Evolutionary conservation across 2,113 vertebrate species (phyloP).

Genomic region (Cettia cetti): DNA sequence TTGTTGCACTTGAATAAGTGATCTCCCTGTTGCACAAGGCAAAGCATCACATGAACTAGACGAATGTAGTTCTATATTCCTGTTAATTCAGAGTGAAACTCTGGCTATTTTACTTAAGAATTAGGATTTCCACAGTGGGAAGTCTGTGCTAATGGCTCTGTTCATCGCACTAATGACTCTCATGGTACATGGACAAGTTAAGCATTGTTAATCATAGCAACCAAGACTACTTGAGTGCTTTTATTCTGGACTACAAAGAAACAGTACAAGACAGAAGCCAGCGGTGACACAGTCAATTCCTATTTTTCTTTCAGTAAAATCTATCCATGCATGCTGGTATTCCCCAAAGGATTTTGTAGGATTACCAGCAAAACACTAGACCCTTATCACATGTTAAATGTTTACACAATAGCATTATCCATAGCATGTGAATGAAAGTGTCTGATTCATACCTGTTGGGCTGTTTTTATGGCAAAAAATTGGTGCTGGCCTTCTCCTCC

Average conservation of each 20-base stretch:
- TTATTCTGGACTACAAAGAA: not conserved
- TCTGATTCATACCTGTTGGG: slow-evolving; percentile 83
- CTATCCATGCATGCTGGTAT: not conserved
- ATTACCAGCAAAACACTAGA: not conserved
- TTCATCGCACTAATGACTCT: not conserved
- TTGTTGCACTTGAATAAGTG: not conserved
- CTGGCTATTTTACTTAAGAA: not conserved
- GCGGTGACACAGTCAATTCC: not conserved
- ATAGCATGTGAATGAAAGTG: not conserved
- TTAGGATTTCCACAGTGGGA: not conserved
- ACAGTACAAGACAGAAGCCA: not conserved
- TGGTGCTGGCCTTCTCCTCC: slow-evolving; percentile 96
- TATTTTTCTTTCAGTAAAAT: not conserved
- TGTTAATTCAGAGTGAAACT: not conserved
- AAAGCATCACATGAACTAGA: not conserved
- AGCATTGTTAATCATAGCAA: not conserved
- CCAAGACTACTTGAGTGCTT: not conserved
- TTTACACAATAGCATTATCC: not conserved
- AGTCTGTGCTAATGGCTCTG: not conserved
- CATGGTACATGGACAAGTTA: not conserved
- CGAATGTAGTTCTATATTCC: not conserved
- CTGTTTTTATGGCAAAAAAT: slow-evolving; percentile 96
- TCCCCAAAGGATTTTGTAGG: not conserved
- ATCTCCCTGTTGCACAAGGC: not conserved
- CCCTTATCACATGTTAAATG: not conserved